Evolutionary conservation across 2,797 vertebrate genomes (phyloP), one percentile per base, ranked within the genome.

Genomic region (Champsocephalus esox): DNA sequence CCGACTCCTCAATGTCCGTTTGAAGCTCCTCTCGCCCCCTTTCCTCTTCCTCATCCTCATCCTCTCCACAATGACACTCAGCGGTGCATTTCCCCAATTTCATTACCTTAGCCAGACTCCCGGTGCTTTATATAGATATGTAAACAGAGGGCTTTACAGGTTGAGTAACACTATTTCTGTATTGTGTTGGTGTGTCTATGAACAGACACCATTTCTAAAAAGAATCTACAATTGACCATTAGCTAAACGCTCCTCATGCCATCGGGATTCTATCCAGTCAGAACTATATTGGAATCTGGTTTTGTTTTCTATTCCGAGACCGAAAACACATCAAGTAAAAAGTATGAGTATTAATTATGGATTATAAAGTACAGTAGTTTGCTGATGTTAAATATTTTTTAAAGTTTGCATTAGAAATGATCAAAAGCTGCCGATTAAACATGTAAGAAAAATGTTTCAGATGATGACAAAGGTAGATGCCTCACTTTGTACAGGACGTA

Each of bases 1-100:
- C 71, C 43, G 0, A 81, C 75, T 76, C 59, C 66, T 72, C 64
- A 8, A 58, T 32, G 16, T 56, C 46, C 71, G 80, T 90, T 88
- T 88, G 83, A 87, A 71, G 75, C 76, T 69, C 63, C 64, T 13
- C 56, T 83, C 68, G 13, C 78, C 77, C 81, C 50, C 80, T 77
- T 80, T 86, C 86, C 87, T 81, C 82, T 80, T 87, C 87, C 80
- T 86, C 60, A 66, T 87, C 87, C 80, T 86, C 60, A 66, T 81
- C 80, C 78, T 80, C 80, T 71, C 17, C 49, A 85, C 82, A 88
- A 70, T 67, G 63, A 73, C 68, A 45, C 82, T 68, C 73, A 59
- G 70, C n/a, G 4, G 66, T 66, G 64, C 32, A 24, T 73, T 82
- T 77, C 84, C 73, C 24, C 41, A 72, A 70, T 84, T 81, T 85